These are phyloP conservation scores for Nephrotoma flavescens DNA, from an alignment of 2,888 invertebrate species.

Conservation along the genomic window DNA sequence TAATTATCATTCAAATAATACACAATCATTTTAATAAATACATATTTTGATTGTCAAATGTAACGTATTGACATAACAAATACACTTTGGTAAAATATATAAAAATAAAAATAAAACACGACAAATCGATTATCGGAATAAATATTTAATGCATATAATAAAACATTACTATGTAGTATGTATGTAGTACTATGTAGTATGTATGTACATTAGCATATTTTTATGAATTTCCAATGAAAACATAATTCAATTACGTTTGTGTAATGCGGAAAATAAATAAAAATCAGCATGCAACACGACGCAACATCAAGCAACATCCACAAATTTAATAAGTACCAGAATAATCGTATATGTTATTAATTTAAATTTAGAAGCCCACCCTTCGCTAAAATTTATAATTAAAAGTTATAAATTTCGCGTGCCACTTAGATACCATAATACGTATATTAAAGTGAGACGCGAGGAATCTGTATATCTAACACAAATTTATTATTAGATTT, in stretches of 20 bases:
- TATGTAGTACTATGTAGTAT: too few species aligned
- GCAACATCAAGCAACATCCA: not conserved
- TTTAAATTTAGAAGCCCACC: not conserved
- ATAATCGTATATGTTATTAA: not conserved
- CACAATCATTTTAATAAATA: not conserved
- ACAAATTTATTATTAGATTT: not conserved
- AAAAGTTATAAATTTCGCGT: not conserved
- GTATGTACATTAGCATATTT: not conserved
- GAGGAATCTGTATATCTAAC: not conserved
- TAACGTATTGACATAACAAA: not conserved
- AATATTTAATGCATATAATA: not conserved
- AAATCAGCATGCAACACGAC: not conserved
- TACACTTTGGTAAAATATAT: not conserved
- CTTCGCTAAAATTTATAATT: not conserved
- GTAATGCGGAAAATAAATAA: not conserved
- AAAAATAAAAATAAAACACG: not conserved
- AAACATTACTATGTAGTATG: not conserved
- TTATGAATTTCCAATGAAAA: not conserved
- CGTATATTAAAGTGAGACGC: too few species aligned
- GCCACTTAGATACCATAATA: not conserved
- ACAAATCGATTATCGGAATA: not conserved
- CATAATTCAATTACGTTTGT: not conserved
- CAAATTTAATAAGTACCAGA: not conserved
- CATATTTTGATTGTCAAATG: not conserved
- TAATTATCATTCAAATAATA: not conserved